These are phyloP conservation scores for Rhagium mordax DNA, from an alignment of 2,888 invertebrate genomes.

Conservation along the genomic window DNA sequence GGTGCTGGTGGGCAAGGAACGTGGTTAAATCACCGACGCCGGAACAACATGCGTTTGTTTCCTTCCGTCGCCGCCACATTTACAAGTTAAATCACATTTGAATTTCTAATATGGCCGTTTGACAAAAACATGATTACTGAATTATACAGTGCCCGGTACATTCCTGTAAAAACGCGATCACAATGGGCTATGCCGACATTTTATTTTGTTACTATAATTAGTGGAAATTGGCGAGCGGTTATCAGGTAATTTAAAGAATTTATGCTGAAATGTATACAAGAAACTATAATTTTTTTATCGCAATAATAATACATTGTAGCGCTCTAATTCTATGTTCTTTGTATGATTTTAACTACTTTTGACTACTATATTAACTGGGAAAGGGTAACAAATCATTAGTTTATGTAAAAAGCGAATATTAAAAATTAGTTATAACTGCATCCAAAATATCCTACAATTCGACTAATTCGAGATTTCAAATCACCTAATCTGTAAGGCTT, in stretches of 20 bases:
- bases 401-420: too few relatives aligned
- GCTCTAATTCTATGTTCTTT: neutral
- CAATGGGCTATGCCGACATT: slow-evolving; percentile 50
- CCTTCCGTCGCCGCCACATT: slow-evolving; percentile 64
- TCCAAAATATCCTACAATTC: too few relatives aligned
- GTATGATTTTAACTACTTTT: neutral
- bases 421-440: too few relatives aligned
- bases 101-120: slow-evolving; percentile 58
- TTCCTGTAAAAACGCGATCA: slow-evolving; percentile 46
- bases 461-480: too few relatives aligned
- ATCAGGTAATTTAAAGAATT: slow-evolving; percentile 10
- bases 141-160: slow-evolving; percentile 52
- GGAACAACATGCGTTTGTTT: slow-evolving; percentile 63
- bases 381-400: too few relatives aligned
- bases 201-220: slow-evolving; percentile 56
- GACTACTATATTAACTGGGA: too few relatives aligned
- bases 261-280: neutral
- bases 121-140: slow-evolving; percentile 61
- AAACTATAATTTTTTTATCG: neutral
- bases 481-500: too few relatives aligned
- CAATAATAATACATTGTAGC: neutral
- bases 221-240: slow-evolving; percentile 41
- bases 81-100: slow-evolving; percentile 61
- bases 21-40: slow-evolving; percentile 59
- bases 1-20: slow-evolving; percentile 52